These are phyloP conservation scores for Timema podura DNA, from an alignment of 2,888 invertebrate species.

Conservation along the genomic window DNA sequence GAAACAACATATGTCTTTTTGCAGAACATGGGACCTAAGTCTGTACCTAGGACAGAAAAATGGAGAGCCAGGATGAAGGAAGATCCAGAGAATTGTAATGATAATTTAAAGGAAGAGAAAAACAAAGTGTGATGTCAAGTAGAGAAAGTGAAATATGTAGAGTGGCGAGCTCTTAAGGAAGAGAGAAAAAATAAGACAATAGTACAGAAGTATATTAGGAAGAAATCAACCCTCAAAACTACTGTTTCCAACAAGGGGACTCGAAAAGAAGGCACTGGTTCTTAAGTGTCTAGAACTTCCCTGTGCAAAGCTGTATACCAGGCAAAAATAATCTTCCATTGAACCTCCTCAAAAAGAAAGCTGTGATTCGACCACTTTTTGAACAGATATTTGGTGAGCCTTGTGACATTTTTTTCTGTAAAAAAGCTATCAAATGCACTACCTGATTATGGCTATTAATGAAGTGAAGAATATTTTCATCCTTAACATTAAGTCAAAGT, in stretches of 20 bases:
- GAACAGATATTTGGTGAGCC: not conserved
- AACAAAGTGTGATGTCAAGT: constrained; percentile 5
- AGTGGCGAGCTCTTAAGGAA: not conserved
- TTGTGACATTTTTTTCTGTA: not conserved
- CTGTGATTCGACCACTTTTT: constrained; percentile 12
- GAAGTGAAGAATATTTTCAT: constrained; percentile 13
- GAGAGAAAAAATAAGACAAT: constrained; percentile 4
- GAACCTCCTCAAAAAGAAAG: not conserved
- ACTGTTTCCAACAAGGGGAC: not conserved
- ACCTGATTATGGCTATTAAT: constrained; percentile 17
- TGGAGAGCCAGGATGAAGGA: constrained; percentile 11
- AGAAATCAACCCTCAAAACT: not conserved
- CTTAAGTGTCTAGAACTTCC: not conserved
- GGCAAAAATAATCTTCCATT: not conserved
- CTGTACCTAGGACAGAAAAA: constrained; percentile 9
- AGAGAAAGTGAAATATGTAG: not conserved
- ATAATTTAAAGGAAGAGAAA: not conserved
- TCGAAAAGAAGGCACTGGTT: not conserved
- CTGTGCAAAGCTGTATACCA: constrained; percentile 10
- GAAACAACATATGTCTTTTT: not conserved
- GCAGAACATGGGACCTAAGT: constrained; percentile 7
- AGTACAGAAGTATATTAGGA: constrained; percentile 3
- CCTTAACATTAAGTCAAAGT: constrained; percentile 11
- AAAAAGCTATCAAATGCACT: not conserved
- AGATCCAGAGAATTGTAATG: constrained; percentile 9